Conservation (phyloP, 2,888 invertebrate genomes). For the Salticus scenicus region DNA sequence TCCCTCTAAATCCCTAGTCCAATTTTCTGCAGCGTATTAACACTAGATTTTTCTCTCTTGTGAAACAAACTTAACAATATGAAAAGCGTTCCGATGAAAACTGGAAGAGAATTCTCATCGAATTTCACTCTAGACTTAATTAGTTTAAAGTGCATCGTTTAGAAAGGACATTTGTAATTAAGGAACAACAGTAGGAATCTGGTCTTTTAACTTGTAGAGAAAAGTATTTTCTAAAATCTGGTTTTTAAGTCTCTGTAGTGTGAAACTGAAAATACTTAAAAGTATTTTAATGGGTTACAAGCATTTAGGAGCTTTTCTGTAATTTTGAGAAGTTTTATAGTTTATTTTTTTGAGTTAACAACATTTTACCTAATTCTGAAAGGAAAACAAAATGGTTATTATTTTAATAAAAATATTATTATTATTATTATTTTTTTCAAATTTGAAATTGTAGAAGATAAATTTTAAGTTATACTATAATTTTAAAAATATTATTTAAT, state of each 20-base stretch:
- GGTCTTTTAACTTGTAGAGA: not conserved
- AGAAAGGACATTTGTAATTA: not conserved
- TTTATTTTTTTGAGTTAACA: no score
- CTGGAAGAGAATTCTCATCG: not conserved
- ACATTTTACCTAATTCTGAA: no score
- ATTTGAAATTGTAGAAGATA: no score
- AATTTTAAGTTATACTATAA: no score
- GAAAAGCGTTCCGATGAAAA: not conserved
- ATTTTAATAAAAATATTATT: no score
- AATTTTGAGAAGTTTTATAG: no score
- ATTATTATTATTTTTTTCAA: no score
- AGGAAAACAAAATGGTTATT: no score
- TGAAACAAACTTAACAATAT: not conserved
- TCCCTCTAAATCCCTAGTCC: not conserved
- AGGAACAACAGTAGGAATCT: not conserved
- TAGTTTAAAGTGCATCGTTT: not conserved
- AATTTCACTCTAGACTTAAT: not conserved
- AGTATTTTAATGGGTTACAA: no score
- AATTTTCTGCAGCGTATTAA: conserved; percentile 3
- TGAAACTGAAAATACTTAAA: no score
- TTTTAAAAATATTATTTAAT: no score
- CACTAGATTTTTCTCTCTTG: conserved; percentile 17
- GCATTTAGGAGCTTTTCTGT: no score
- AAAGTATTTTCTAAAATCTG: not conserved
- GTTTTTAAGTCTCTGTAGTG: conserved; percentile 3